Evolutionary conservation across 2,113 vertebrate species (phyloP).

Genomic region (Shinisaurus crocodilurus): DNA sequence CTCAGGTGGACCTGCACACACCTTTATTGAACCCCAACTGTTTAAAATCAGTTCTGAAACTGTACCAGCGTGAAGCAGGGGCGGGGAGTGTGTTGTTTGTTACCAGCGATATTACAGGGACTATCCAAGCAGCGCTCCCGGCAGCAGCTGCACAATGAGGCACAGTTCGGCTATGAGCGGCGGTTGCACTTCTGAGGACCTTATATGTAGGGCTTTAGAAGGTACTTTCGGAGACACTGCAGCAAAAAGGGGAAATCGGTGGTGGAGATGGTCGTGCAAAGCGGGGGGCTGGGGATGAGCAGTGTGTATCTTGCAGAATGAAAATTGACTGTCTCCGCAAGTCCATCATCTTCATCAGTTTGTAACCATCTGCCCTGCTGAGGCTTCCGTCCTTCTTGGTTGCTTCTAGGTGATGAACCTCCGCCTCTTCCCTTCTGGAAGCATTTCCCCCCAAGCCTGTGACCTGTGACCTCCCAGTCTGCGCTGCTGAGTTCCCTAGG

Average conservation of each 20-base stretch:
- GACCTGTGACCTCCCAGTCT: neutral
- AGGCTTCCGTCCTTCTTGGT: neutral
- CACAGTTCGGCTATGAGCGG: neutral
- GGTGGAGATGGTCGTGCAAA: neutral
- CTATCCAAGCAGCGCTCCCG: neutral
- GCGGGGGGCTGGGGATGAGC: neutral
- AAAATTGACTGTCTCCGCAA: neutral
- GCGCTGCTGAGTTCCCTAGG: neutral
- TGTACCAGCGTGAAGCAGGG: neutral
- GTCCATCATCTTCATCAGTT: neutral
- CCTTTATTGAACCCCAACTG: neutral
- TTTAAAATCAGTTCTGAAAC: neutral
- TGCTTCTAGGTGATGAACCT: neutral
- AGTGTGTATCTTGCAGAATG: neutral
- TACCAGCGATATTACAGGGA: neutral
- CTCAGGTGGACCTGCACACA: neutral
- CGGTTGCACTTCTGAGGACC: neutral
- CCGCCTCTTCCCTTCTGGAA: neutral
- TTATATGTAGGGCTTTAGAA: too few relatives aligned
- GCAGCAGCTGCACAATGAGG: neutral
- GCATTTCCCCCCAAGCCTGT: neutral
- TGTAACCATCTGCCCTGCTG: neutral
- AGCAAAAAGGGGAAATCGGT: neutral
- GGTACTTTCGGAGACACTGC: neutral
- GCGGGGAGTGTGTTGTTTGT: neutral